These are phyloP conservation scores for Podotricha telesiphe DNA, from an alignment of 2,888 invertebrate genomes.

Conservation along the genomic window DNA sequence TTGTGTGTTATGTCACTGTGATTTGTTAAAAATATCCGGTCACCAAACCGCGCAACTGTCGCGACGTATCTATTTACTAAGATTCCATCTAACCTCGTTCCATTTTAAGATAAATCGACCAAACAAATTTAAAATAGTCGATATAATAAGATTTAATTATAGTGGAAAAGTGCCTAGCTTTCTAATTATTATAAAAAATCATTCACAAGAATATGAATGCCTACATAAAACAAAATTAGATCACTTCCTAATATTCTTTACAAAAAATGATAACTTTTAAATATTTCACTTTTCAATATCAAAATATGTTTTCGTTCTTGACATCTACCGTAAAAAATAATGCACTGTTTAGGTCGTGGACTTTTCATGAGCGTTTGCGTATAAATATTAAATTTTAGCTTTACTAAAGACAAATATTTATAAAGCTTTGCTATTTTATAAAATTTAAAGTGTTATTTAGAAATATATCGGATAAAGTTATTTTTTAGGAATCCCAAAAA, in stretches of 20 bases:
- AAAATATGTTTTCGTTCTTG: slow-evolving; percentile 1
- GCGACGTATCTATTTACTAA: slow-evolving; percentile 64
- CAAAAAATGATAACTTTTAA: not conserved
- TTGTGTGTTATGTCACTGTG: slow-evolving; percentile 61
- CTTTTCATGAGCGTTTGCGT: not conserved
- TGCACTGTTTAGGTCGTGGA: not conserved
- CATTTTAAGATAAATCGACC: slow-evolving; percentile 56
- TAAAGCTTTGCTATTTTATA: too few species aligned
- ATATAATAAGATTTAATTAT: not conserved
- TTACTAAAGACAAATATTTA: too few species aligned
- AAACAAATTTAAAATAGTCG: slow-evolving; percentile 49
- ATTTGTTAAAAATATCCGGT: slow-evolving; percentile 69
- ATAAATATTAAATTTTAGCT: not conserved
- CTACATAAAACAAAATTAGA: too few species aligned
- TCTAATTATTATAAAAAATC: too few species aligned
- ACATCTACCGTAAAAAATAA: not conserved
- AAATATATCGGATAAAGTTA: too few species aligned
- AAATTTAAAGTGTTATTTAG: too few species aligned
- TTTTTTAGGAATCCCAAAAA: not conserved
- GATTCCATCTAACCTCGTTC: slow-evolving; percentile 71
- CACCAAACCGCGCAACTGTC: slow-evolving; percentile 62
- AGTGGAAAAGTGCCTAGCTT: not conserved
- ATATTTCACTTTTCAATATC: not conserved
- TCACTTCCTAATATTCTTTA: not conserved
- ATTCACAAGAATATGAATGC: too few species aligned